Evolutionary conservation across 2,797 vertebrate genomes (phyloP).

Genomic region (Champsocephalus gunnari): DNA sequence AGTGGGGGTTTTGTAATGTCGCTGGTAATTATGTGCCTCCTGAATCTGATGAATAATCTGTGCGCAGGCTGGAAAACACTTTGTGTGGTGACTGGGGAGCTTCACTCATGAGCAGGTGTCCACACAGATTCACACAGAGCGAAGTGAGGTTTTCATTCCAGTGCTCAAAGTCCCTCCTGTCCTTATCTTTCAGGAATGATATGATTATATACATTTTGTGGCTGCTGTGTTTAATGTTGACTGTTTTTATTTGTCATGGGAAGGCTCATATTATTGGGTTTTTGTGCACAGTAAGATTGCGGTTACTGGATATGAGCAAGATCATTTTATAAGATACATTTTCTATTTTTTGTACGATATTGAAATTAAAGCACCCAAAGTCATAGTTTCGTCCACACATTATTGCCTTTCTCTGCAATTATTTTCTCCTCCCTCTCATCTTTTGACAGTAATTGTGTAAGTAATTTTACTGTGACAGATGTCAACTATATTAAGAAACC

Average conservation of each 20-base stretch:
- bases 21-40: conserved; percentile 30
- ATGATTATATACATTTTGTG: background rate
- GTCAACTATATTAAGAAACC: background rate
- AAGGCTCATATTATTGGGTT: background rate
- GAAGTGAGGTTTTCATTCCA: conserved; percentile 2
- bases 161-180: background rate
- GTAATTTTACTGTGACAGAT: conserved; percentile 9
- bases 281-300: background rate
- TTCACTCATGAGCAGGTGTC: conserved; percentile 17
- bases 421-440: background rate
- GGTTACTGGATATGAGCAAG: background rate
- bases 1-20: conserved; percentile 31
- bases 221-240: background rate
- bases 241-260: background rate
- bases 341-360: background rate
- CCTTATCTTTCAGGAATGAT: background rate
- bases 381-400: conserved; percentile 1
- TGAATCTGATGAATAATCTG: conserved; percentile 42
- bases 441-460: background rate
- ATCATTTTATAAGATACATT: background rate
- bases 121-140: background rate
- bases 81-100: conserved; percentile 18
- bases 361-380: background rate
- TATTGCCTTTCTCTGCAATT: background rate
- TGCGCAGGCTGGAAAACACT: conserved; percentile 23